Base-by-base conservation (phyloP, 2,113 vertebrate species). In the Carettochelys insculpta region DNA sequence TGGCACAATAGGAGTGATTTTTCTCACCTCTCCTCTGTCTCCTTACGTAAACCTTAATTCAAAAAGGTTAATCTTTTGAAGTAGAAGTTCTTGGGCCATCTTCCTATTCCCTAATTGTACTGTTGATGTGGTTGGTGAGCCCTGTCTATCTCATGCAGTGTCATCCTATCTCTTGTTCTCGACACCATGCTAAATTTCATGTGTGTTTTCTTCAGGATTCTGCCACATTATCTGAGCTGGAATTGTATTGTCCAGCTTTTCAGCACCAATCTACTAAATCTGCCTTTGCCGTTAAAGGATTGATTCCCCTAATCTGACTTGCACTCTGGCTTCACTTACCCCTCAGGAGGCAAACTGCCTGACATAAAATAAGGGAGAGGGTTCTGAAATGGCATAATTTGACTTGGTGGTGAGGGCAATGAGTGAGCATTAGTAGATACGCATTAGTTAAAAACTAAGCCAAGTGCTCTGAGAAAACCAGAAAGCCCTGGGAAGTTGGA, bases 401-500 rank as follows among this genome's bases (percentile, higher is more conserved):
- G 51, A 58, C 43, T 6, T 50, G 3, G 43, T 53, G 14, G 27
- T 91, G 22, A 50, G 5, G 83, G 6, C 2, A 43, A 52, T 29
- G 75, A 54, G 48, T 27, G 11, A 50, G 1, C 47, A 65, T 5
- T 93, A n/a, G 3, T 77, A 3, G 5, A 1, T 82, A 85, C 19
- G 3, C 6, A 19, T 73, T 88, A 4, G 6, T 86, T 84, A 91
- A 19, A 89, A 79, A 27, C 82, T 9, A 11, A 7, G 87, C 41
- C 11, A 84, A 38, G 25, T 31, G 31, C 58, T 73, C 5, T 8
- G 3, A 53, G 27, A 88, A 24, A 90, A 68, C 17, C 3, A 50
- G 12, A 80, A 52, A 84, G 76, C 82, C 11, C 22, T 0, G 0
- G 2, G 58, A 2, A 8, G 29, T 90, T 82, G 29, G 3, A 3